Conservation (phyloP, 2,113 vertebrate species). For the Lagopus leucura region DNA sequence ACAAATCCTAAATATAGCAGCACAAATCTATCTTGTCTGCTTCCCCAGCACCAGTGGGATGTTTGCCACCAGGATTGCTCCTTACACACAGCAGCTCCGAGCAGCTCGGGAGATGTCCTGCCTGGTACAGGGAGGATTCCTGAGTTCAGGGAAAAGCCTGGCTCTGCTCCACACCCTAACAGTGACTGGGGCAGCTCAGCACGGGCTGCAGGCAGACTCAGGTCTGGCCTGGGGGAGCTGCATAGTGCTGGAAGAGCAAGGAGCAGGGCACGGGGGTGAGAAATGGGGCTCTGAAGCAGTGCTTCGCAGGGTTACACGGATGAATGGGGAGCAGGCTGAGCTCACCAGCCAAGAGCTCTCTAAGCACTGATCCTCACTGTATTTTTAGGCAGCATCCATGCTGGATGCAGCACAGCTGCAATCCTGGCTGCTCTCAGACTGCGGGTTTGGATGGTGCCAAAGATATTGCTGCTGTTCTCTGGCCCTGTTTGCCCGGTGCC, state of each 20-base stretch:
- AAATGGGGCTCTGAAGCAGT: background rate
- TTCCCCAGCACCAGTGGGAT: background rate
- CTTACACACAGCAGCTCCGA: background rate
- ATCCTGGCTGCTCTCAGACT: background rate
- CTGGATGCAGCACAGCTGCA: accelerated
- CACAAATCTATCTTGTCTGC: conserved; percentile 41
- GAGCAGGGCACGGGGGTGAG: background rate
- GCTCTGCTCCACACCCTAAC: background rate
- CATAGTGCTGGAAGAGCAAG: accelerated
- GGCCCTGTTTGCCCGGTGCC: background rate
- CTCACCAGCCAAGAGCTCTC: background rate
- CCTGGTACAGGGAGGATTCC: background rate
- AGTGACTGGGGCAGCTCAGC: background rate
- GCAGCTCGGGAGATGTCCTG: background rate
- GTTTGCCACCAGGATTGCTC: background rate
- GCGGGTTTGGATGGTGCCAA: background rate
- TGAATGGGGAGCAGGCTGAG: background rate
- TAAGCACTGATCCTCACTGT: background rate
- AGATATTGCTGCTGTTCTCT: accelerated
- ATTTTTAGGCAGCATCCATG: background rate
- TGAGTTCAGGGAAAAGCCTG: accelerated
- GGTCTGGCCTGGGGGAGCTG: background rate
- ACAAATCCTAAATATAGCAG: conserved; percentile 64
- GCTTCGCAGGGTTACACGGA: background rate
- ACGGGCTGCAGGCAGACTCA: background rate